A percentile compares a stretch with the other conserved stretches of the same genome.
Evolutionary conservation across 2,113 vertebrate genomes (phyloP).

Genomic region (Piaya cayana): DNA sequence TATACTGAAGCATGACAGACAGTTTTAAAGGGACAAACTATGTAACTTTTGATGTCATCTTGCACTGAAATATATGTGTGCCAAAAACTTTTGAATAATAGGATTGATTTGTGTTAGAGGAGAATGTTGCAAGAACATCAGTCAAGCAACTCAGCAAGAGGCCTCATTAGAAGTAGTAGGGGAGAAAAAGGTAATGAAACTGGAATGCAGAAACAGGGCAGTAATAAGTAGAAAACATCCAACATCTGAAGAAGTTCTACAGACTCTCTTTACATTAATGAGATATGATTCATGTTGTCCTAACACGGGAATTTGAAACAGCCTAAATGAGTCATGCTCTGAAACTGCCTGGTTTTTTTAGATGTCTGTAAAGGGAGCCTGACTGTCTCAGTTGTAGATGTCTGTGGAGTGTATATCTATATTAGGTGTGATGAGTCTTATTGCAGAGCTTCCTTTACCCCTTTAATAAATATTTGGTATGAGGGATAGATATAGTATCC

Average conservation of each 20-base stretch:
- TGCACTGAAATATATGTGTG: not conserved
- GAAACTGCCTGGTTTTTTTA: not conserved
- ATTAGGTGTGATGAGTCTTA: not conserved
- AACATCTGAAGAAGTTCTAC: not conserved
- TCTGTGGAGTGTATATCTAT: not conserved
- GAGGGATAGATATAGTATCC: rapidly evolving
- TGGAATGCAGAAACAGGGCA: not conserved
- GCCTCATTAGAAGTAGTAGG: not conserved
- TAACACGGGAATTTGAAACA: not conserved
- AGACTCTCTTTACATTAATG: not conserved
- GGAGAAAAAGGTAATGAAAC: not conserved
- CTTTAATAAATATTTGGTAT: rapidly evolving
- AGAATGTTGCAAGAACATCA: not conserved
- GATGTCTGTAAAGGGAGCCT: not conserved
- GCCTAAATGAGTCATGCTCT: not conserved
- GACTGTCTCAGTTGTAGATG: not conserved
- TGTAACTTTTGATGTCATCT: not conserved
- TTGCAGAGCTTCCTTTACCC: not conserved
- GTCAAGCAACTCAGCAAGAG: not conserved
- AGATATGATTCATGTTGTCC: not conserved
- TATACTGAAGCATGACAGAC: not conserved
- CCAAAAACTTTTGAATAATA: not conserved
- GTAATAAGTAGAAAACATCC: not conserved
- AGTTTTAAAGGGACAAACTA: not conserved
- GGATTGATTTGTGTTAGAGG: not conserved